phyloP scores from a whole-genome alignment of 2,797 vertebrate genomes.

The Phataginus tetradactyla region DNA sequence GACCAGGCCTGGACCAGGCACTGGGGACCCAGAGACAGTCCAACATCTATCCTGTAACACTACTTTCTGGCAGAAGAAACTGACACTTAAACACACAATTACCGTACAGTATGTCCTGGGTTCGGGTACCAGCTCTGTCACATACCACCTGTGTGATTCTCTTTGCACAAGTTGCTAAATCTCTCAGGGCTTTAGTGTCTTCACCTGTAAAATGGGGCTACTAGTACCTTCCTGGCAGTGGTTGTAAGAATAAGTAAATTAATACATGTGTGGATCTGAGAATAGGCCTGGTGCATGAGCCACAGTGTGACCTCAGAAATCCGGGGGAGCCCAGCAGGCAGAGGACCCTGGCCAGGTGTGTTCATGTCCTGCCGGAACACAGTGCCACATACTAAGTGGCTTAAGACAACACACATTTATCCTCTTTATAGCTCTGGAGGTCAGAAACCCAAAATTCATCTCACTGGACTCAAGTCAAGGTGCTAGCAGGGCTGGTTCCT shows the following conservation, averaged over 20 bases:
- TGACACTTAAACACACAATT: no score
- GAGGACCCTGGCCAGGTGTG: accelerated
- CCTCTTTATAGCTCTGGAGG: neutral
- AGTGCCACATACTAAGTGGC: no score
- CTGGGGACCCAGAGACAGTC: neutral
- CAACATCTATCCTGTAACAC: neutral
- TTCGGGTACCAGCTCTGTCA: neutral
- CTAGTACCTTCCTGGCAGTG: neutral
- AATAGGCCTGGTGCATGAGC: neutral
- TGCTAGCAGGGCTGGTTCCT: neutral
- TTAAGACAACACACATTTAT: neutral
- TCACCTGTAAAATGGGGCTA: neutral
- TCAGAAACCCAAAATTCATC: neutral
- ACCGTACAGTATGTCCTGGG: neutral
- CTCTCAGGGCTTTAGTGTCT: neutral
- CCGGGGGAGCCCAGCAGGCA: accelerated
- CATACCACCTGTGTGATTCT: accelerated
- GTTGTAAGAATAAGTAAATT: neutral
- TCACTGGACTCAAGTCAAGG: neutral
- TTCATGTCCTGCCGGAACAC: neutral
- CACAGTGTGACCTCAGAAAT: neutral
- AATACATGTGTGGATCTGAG: no score
- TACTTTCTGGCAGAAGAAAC: neutral
- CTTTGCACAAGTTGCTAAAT: neutral
- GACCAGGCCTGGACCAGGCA: neutral